Percentiles rank a stretch among this genome's conserved stretches.
These are phyloP conservation scores for Nephrocerus scutellatus DNA, from an alignment of 2,888 invertebrate species.

Conservation along the genomic window DNA sequence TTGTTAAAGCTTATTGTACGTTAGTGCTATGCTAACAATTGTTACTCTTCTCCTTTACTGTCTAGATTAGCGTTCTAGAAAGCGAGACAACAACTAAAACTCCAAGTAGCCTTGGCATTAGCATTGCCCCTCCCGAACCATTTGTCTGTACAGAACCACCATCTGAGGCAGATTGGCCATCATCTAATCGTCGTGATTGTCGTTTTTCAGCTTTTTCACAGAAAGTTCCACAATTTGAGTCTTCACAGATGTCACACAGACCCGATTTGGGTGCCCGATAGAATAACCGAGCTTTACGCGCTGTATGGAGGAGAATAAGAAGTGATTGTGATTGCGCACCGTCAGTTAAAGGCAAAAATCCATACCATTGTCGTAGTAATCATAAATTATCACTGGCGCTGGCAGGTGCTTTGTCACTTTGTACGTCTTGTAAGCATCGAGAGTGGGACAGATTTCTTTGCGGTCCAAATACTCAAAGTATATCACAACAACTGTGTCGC, in stretches of 20 bases:
- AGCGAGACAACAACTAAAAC: neutral
- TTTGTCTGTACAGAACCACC: neutral
- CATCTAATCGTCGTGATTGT: slow-evolving; percentile 16
- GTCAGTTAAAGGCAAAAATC: neutral
- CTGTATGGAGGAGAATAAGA: slow-evolving; percentile 51
- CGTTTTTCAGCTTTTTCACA: slow-evolving; percentile 44
- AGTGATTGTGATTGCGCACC: neutral
- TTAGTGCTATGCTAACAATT: slow-evolving; percentile 28
- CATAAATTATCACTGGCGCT: slow-evolving; percentile 77
- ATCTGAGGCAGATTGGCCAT: neutral
- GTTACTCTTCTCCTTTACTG: slow-evolving; percentile 9
- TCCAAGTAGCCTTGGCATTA: neutral
- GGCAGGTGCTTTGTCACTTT: slow-evolving; percentile 82
- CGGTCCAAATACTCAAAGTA: slow-evolving; percentile 67
- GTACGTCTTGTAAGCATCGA: slow-evolving; percentile 77
- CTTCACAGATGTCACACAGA: slow-evolving; percentile 78
- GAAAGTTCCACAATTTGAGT: slow-evolving; percentile 50
- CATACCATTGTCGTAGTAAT: slow-evolving; percentile 86
- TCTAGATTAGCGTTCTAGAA: slow-evolving; percentile 3
- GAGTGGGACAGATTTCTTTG: slow-evolving; percentile 74
- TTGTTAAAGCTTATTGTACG: slow-evolving; percentile 10
- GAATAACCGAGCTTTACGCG: slow-evolving; percentile 75
- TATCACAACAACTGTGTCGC: slow-evolving; percentile 59
- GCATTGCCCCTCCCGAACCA: too few species aligned
- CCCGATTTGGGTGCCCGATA: slow-evolving; percentile 65